These are phyloP conservation scores for Pomatorhinus ruficollis DNA, from an alignment of 2,113 vertebrate species.

Conservation along the genomic window DNA sequence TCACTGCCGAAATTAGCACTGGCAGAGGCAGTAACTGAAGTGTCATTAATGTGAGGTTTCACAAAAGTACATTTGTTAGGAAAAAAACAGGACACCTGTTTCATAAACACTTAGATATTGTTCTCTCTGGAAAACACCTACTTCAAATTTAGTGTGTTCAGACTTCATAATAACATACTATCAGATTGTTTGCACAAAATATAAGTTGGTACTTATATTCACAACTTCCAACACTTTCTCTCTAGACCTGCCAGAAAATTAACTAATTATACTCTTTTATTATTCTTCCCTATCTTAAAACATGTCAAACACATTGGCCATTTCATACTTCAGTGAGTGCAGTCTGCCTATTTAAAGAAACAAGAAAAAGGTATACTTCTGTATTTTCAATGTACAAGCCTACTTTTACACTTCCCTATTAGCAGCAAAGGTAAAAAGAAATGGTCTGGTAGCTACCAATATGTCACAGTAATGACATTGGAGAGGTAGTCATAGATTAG, in stretches of 20 bases:
- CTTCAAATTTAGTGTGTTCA: neutral
- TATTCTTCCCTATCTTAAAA: neutral
- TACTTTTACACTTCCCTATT: neutral
- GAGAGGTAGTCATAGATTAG: neutral
- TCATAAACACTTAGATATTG: neutral
- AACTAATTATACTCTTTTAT: neutral
- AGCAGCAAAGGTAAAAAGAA: neutral
- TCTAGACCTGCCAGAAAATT: neutral
- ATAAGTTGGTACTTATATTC: neutral
- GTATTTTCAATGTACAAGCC: neutral
- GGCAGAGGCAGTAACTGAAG: neutral
- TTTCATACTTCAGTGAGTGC: neutral
- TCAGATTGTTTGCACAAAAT: neutral
- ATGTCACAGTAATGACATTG: conserved; percentile 2
- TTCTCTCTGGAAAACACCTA: neutral
- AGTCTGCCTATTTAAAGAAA: neutral
- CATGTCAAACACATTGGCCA: neutral
- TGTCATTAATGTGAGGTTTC: neutral
- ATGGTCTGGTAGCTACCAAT: neutral
- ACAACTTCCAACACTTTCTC: neutral
- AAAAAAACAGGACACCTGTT: neutral
- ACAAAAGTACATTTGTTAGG: neutral
- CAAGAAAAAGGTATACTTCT: neutral
- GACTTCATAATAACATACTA: neutral
- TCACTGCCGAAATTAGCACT: neutral